Conservation (phyloP, 2,888 invertebrate genomes). For the Neoitamus cyanurus region DNA sequence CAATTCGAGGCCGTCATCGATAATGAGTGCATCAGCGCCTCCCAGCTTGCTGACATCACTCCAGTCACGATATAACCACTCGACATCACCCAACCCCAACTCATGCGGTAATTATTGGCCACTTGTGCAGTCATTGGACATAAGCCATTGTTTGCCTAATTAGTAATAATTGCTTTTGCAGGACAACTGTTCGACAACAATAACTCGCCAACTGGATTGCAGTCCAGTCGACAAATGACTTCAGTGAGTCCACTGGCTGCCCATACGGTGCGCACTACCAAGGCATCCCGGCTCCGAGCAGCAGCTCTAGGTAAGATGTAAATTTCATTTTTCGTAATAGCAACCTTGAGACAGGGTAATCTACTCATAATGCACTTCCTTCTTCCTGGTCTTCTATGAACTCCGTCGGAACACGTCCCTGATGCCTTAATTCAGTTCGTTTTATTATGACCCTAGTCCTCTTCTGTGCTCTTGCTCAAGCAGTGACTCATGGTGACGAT, state of each 20-base stretch:
- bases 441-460: background rate
- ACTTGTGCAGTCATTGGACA: background rate
- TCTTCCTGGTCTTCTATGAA: background rate
- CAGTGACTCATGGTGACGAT: background rate
- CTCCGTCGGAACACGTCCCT: background rate
- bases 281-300: slow-evolving; percentile 78
- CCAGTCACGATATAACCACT: slow-evolving; percentile 25
- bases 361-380: background rate
- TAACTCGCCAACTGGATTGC: slow-evolving; percentile 21
- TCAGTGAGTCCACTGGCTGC: slow-evolving; percentile 47
- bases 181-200: slow-evolving; percentile 41
- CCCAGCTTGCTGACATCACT: background rate
- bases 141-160: background rate
- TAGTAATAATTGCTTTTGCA: background rate
- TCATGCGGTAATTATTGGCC: slow-evolving; percentile 15
- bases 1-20: background rate
- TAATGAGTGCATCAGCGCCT: slow-evolving; percentile 42
- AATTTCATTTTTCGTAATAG: background rate
- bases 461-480: background rate
- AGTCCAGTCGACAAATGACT: background rate
- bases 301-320: slow-evolving; percentile 69
- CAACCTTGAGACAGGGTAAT: slow-evolving; percentile 34
- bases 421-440: background rate
- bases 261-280: slow-evolving; percentile 74
- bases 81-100: slow-evolving; percentile 12